Conservation (phyloP, 2,113 vertebrate species). For the Ochotona princeps region DNA sequence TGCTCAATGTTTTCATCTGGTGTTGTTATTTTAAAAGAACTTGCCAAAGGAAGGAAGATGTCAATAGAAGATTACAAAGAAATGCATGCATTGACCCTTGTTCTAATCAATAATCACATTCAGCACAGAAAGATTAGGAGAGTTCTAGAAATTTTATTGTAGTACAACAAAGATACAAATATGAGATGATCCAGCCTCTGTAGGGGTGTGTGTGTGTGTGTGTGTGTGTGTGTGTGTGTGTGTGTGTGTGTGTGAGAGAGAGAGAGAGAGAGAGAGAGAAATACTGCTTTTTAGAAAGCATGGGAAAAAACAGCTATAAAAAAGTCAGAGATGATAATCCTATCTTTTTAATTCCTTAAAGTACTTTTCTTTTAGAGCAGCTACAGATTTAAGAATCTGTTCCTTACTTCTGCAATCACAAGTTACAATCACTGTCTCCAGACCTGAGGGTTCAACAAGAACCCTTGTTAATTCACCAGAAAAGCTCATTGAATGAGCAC, state of each 20-base stretch:
- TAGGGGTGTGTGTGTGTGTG: neutral
- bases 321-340: neutral
- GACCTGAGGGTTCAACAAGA: neutral
- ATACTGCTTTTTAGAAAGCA: neutral
- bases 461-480: neutral
- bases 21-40: neutral
- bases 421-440: neutral
- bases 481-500: neutral
- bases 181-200: neutral
- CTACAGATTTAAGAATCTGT: neutral
- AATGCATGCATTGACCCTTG: neutral
- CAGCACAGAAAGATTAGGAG: neutral
- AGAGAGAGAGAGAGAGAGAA: too few species aligned
- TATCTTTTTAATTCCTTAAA: conserved; percentile 33
- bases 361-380: conserved; percentile 6
- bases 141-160: neutral
- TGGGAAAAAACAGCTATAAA: conserved; percentile 35
- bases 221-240: too few species aligned
- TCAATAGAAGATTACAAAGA: conserved; percentile 3
- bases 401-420: conserved; percentile 18
- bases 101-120: neutral
- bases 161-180: neutral
- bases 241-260: neutral
- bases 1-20: neutral
- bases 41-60: neutral